phyloP scores from a whole-genome alignment of 2,888 invertebrate species.

The Drosophila ezoana region DNA sequence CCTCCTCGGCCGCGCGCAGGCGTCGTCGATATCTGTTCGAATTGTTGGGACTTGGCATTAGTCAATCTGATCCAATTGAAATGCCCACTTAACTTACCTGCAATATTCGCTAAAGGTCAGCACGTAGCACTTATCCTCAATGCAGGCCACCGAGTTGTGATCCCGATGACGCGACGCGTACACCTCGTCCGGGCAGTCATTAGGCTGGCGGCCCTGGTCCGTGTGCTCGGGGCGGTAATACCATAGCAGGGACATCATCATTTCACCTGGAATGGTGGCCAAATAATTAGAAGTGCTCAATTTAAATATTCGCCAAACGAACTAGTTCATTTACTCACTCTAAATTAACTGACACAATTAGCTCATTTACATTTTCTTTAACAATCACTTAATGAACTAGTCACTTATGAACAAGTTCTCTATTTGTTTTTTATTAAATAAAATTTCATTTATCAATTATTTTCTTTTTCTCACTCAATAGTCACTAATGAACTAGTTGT shows the following conservation, averaged over 20 bases:
- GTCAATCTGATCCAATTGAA: not conserved
- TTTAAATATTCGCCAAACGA: too few species aligned
- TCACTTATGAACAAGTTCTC: too few species aligned
- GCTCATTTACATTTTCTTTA: not conserved
- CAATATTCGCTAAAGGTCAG: slow-evolving; percentile 98
- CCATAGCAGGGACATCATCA: slow-evolving; percentile 99
- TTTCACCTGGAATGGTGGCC: slow-evolving; percentile 89
- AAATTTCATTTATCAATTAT: too few species aligned
- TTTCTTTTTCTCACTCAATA: too few species aligned
- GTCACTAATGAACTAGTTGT: too few species aligned
- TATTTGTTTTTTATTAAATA: too few species aligned
- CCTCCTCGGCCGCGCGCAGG: slow-evolving; percentile 91
- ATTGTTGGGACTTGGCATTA: not conserved
- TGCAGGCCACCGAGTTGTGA: slow-evolving; percentile 98
- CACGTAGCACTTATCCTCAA: slow-evolving; percentile 98
- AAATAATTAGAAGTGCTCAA: not conserved
- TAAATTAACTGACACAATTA: not conserved
- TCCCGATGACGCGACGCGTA: slow-evolving; percentile 98
- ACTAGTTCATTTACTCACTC: not conserved
- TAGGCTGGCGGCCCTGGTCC: slow-evolving; percentile 92
- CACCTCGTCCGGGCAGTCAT: slow-evolving; percentile 95
- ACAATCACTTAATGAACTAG: too few species aligned
- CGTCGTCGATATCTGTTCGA: slow-evolving; percentile 91
- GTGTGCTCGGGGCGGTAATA: slow-evolving; percentile 99
- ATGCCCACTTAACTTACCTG: slow-evolving; percentile 87